phyloP scores from a whole-genome alignment of 2,888 invertebrate species.

The Tuta absoluta region DNA sequence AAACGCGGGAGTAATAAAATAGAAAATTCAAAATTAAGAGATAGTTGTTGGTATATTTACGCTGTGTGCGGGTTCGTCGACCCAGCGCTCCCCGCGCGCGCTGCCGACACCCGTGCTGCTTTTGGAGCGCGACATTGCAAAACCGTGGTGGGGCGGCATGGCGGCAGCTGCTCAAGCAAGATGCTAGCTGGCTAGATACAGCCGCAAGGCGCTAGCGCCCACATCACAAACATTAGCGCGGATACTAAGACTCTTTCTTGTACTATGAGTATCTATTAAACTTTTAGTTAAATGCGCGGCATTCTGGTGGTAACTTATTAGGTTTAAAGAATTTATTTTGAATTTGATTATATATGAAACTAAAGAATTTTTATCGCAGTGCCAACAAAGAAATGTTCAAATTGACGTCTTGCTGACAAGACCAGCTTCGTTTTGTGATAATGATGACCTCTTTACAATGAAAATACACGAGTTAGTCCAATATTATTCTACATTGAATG shows the following conservation, averaged over 20 bases:
- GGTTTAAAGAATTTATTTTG: too few species aligned
- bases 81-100: constrained; percentile 61
- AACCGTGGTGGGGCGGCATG: constrained; percentile 47
- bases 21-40: constrained; percentile 35
- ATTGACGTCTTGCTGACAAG: too few species aligned
- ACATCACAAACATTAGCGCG: constrained; percentile 15
- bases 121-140: constrained; percentile 72
- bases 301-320: too few species aligned
- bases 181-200: constrained; percentile 29
- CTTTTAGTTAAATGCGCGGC: too few species aligned
- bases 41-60: constrained; percentile 55
- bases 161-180: constrained; percentile 23
- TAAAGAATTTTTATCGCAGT: too few species aligned
- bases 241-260: background rate
- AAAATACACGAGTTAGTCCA: too few species aligned
- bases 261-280: too few species aligned
- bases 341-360: too few species aligned
- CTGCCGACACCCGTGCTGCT: constrained; percentile 52
- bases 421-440: too few species aligned
- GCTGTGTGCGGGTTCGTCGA: constrained; percentile 62
- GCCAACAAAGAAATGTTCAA: too few species aligned
- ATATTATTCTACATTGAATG: background rate
- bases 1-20: constrained; percentile 21
- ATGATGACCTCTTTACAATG: too few species aligned
- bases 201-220: constrained; percentile 22